phyloP scores from a whole-genome alignment of 2,888 invertebrate species.

The Belgica antarctica region DNA sequence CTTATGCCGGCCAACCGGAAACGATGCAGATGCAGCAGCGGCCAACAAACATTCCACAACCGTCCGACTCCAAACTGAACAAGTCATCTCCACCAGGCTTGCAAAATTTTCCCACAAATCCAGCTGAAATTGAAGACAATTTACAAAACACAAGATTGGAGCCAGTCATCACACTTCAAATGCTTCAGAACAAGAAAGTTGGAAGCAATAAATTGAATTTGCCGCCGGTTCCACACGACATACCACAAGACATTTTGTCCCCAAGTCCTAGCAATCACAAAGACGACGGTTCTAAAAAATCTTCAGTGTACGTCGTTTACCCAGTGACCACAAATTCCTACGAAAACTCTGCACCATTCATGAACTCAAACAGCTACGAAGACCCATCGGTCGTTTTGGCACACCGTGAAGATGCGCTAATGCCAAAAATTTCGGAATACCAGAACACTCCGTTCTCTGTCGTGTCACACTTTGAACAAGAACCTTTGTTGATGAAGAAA shows the following conservation, averaged over 20 bases:
- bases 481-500: conserved; percentile 55
- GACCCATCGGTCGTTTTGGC: conserved; percentile 59
- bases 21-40: conserved; percentile 50
- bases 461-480: conserved; percentile 54
- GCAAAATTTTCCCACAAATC: conserved; percentile 43
- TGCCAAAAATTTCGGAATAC: conserved; percentile 49
- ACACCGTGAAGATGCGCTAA: conserved; percentile 56
- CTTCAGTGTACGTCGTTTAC: conserved; percentile 61
- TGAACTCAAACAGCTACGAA: conserved; percentile 49
- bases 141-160: conserved; percentile 51
- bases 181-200: conserved; percentile 62
- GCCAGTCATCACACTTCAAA: conserved; percentile 65
- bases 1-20: neutral
- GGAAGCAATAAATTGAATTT: conserved; percentile 23
- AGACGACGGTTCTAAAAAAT: conserved; percentile 50
- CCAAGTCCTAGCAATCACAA: conserved; percentile 45
- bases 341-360: conserved; percentile 56
- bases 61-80: conserved; percentile 50
- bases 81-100: conserved; percentile 55
- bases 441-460: conserved; percentile 56
- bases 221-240: conserved; percentile 45
- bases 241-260: conserved; percentile 43
- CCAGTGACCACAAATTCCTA: conserved; percentile 59
- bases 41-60: conserved; percentile 43
- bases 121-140: conserved; percentile 49